Percentiles rank a stretch among this genome's conserved stretches.
phyloP scores from a whole-genome alignment of 2,888 invertebrate genomes.

The Linyphia triangularis region DNA sequence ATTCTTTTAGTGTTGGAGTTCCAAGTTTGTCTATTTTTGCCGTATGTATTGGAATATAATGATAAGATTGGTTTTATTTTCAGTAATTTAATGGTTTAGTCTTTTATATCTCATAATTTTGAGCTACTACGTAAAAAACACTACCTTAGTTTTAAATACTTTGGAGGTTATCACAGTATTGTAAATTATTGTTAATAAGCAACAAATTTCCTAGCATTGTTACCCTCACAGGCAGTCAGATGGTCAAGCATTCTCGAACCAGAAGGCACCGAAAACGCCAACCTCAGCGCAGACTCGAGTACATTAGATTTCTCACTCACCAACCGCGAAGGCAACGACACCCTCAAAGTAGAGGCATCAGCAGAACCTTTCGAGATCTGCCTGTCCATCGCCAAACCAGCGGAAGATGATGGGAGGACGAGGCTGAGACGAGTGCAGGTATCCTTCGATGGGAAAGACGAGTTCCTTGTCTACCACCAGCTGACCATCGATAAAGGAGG shows the following conservation, averaged over 20 bases:
- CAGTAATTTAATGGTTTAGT: no score
- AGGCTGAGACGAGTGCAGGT: conserved; percentile 25
- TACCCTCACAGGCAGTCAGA: conserved; percentile 23
- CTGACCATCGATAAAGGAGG: conserved; percentile 26
- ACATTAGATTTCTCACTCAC: conserved; percentile 64
- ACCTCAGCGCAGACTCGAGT: conserved; percentile 55
- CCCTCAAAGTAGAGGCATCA: conserved; percentile 26
- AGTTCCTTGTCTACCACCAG: conserved; percentile 62
- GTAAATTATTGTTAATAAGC: neutral
- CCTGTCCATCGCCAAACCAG: conserved; percentile 11
- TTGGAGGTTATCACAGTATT: no score
- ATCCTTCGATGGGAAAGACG: conserved; percentile 43
- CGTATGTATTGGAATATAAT: no score
- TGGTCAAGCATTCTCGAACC: conserved; percentile 57
- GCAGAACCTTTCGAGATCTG: conserved; percentile 63
- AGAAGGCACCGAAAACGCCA: conserved; percentile 37
- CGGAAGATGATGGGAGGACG: neutral
- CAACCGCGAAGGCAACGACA: conserved; percentile 48
- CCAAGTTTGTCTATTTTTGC: no score
- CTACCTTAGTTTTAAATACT: no score
- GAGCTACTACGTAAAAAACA: neutral
- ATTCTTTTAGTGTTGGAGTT: no score
- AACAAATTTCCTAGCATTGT: neutral
- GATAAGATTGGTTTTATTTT: neutral
- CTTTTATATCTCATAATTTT: no score